These are phyloP conservation scores for Anthopleura xanthogrammica DNA, from an alignment of 92 coral and sea anemone species.

Conservation along the genomic window DNA sequence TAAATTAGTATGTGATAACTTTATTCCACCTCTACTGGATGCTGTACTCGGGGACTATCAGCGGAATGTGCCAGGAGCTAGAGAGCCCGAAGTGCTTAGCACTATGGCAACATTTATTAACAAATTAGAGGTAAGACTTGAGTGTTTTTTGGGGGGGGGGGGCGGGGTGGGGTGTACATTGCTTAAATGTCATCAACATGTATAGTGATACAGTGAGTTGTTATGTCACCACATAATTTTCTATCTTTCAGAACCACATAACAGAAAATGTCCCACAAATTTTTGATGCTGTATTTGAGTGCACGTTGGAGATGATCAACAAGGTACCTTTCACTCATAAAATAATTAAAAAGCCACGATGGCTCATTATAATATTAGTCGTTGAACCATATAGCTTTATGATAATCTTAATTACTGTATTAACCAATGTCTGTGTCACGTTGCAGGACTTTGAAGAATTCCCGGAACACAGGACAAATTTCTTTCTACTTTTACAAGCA, in stretches of 20 bases:
- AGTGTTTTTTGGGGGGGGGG: too few species aligned
- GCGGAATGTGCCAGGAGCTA: slow-evolving; percentile 88
- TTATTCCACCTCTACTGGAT: slow-evolving; percentile 96
- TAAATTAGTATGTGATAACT: slow-evolving; percentile 96
- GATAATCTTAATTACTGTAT: neutral
- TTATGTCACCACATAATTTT: neutral
- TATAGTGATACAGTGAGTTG: neutral
- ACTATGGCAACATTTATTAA: slow-evolving; percentile 99
- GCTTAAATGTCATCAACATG: neutral
- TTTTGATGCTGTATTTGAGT: slow-evolving; percentile 97
- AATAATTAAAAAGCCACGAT: neutral
- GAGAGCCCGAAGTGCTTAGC: slow-evolving; percentile 96
- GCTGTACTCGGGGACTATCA: slow-evolving; percentile 97
- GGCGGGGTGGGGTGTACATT: too few species aligned
- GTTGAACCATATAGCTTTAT: too few species aligned
- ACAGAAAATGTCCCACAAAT: slow-evolving; percentile 72
- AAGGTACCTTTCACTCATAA: slow-evolving; percentile 43
- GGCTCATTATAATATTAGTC: too few species aligned
- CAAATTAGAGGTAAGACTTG: slow-evolving; percentile 83
- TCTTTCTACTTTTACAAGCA: slow-evolving; percentile 94
- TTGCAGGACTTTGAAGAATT: slow-evolving; percentile 91
- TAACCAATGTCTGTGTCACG: neutral
- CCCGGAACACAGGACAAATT: slow-evolving; percentile 98
- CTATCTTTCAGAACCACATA: slow-evolving; percentile 13
- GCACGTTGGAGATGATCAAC: slow-evolving; percentile 96